Conservation (phyloP, 2,888 invertebrate species). For the Protodeltote pygarga region DNA sequence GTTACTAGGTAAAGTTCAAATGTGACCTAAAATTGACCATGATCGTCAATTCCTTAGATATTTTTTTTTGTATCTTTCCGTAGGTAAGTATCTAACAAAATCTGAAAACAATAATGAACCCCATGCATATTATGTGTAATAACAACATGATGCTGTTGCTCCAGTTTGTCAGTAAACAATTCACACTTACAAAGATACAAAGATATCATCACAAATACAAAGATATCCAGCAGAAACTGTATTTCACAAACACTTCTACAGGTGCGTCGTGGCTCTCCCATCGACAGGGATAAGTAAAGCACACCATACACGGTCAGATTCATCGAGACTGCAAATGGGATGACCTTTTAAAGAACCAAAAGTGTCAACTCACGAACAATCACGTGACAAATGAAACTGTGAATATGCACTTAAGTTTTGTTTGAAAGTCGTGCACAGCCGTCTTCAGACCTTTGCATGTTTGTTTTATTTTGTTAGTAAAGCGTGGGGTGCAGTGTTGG, state of each 20-base stretch:
- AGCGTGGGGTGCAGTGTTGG: slow-evolving; percentile 59
- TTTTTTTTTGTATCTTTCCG: no score
- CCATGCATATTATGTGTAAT: slow-evolving; percentile 30
- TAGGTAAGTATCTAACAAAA: slow-evolving; percentile 4
- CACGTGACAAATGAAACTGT: no score
- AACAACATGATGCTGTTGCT: no score
- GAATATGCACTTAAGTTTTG: slow-evolving; percentile 22
- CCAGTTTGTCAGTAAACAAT: slow-evolving; percentile 17
- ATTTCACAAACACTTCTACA: slow-evolving; percentile 44
- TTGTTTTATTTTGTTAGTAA: slow-evolving; percentile 47
- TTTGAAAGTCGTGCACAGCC: slow-evolving; percentile 72
- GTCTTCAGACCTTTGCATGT: slow-evolving; percentile 76
- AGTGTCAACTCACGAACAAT: no score
- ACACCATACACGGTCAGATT: no score
- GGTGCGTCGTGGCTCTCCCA: slow-evolving; percentile 48
- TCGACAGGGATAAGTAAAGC: slow-evolving; percentile 44
- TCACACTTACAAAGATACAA: slow-evolving; percentile 3
- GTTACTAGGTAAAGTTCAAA: slow-evolving; percentile 29
- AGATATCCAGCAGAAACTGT: slow-evolving; percentile 27
- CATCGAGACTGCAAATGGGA: no score
- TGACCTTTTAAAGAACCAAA: no score
- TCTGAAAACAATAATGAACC: slow-evolving; percentile 26
- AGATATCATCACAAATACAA: no score
- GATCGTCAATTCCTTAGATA: no score
- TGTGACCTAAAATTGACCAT: slow-evolving; percentile 7